Percentiles rank a stretch among this genome's conserved stretches.
Evolutionary conservation across 2,797 vertebrate genomes (phyloP).

Genomic region (Manis javanica): DNA sequence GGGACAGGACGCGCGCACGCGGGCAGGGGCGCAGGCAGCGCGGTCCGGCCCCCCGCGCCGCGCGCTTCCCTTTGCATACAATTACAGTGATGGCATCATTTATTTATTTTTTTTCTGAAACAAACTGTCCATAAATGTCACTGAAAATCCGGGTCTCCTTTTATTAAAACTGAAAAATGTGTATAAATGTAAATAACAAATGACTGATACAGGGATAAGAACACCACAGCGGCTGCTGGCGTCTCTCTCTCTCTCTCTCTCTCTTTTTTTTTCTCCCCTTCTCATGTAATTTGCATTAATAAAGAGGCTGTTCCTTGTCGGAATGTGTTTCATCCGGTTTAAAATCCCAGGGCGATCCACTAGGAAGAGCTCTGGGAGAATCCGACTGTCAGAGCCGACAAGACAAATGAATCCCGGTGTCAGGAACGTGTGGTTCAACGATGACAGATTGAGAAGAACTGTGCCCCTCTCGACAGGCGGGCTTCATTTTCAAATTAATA

Average conservation of each 20-base stretch:
- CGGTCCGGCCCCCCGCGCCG: rapidly evolving
- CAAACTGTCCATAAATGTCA: constrained; percentile 89
- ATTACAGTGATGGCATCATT: constrained; percentile 77
- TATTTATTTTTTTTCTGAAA: constrained; percentile 73
- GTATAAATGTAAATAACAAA: constrained; percentile 91
- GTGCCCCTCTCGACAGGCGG: constrained; percentile 99
- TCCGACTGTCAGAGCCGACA: constrained; percentile 99
- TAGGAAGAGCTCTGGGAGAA: constrained; percentile 96
- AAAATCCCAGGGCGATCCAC: constrained; percentile 98
- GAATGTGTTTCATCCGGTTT: constrained; percentile 99
- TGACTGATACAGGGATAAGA: constrained; percentile 93
- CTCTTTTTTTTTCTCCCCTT: constrained; percentile 87
- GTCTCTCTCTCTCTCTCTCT: constrained; percentile 86
- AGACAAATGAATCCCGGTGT: constrained; percentile 98
- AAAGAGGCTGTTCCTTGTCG: constrained; percentile 99
- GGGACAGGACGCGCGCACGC: too few relatives aligned
- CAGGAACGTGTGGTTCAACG: constrained; percentile 95
- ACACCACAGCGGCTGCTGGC: constrained; percentile 90
- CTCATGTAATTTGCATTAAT: constrained; percentile 99
- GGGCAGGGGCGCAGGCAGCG: neutral
- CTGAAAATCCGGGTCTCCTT: constrained; percentile 88
- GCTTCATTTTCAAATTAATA: constrained; percentile 99
- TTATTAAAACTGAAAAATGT: constrained; percentile 92
- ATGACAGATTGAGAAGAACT: constrained; percentile 99
- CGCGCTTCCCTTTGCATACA: constrained; percentile 62